Base-by-base conservation (phyloP, 2,888 invertebrate genomes). In the Dynastes maya region DNA sequence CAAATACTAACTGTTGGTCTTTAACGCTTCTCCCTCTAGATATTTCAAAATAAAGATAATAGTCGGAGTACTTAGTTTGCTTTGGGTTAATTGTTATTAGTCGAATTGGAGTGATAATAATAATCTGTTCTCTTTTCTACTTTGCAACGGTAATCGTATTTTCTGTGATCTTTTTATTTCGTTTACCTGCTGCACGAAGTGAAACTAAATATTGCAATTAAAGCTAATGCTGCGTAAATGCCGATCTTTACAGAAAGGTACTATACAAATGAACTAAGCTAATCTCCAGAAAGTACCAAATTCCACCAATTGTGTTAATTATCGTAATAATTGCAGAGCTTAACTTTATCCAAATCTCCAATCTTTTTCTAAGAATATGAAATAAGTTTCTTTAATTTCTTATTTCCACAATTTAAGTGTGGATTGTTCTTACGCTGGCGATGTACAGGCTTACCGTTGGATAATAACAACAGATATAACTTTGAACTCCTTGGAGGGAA, bases 1-100 rank as follows among this genome's bases (percentile, higher is more conserved):
- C 65, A 67, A 63, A 63, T 29, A 29, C 49, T 49, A 61, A 72
- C 72, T 5, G 16, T 58, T 58, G 29, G 61, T 22, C 45, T 22
- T 45, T 61, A 40, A 45, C 45, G 72, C 45, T 27, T 74, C 49
- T 37, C 55, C 61, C 45, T 49, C 27, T 29, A 58, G 55, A 74
- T 74, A 74, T 74, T 74, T 74, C 63, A 61, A 61, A 74, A 74
- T 74, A 61, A 61, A 74, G 72, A 61, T 61, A 45, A 45, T 61
- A 61, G 61, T 74, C 40, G 9, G 8, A 45, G n/a, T 74, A n/a
- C n/a, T n/a, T n/a, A 45, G 40, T 61, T 74, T 61, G 72, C 32
- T 71, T 61, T 74, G 45, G 45, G 27, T 27, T 74, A 74, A 74
- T 61, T 74, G 72, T 74, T 74, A 45, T 74, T 74, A 40, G 72